Conservation (phyloP, 2,113 vertebrate genomes). For the Actenoides hombroni region DNA sequence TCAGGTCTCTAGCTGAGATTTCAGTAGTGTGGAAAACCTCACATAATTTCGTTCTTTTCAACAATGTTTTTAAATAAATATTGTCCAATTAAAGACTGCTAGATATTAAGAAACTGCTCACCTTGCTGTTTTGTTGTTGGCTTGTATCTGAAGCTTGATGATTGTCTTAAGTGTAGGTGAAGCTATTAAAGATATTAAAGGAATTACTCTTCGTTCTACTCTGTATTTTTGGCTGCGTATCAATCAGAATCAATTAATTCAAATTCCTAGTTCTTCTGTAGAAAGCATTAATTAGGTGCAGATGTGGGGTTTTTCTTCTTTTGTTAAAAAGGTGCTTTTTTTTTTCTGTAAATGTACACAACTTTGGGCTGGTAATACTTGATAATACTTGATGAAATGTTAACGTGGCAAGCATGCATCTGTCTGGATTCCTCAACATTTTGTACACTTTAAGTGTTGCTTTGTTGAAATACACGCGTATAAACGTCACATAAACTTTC, state of each 20-base stretch:
- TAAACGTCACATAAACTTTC: not conserved
- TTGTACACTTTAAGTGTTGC: not conserved
- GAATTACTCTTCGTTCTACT: not conserved
- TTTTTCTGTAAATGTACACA: not conserved
- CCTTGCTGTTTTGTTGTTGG: not conserved
- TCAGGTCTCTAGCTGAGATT: not conserved
- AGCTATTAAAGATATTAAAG: not conserved
- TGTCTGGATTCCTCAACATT: not conserved
- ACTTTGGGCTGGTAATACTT: not conserved
- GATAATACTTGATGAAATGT: not conserved
- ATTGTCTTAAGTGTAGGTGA: not conserved
- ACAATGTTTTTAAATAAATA: not conserved
- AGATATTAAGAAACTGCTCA: not conserved
- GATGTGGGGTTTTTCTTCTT: not conserved
- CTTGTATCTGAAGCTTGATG: not conserved
- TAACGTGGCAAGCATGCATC: not conserved
- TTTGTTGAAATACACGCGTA: not conserved
- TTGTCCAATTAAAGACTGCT: not conserved
- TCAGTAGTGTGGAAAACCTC: not conserved
- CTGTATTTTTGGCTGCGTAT: not conserved
- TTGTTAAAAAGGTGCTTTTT: not conserved
- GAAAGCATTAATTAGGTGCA: not conserved
- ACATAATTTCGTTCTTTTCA: not conserved
- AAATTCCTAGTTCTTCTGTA: not conserved
- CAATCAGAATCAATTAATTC: not conserved